Base-by-base conservation (phyloP, 2,888 invertebrate species). In the Stenodera caucasica region DNA sequence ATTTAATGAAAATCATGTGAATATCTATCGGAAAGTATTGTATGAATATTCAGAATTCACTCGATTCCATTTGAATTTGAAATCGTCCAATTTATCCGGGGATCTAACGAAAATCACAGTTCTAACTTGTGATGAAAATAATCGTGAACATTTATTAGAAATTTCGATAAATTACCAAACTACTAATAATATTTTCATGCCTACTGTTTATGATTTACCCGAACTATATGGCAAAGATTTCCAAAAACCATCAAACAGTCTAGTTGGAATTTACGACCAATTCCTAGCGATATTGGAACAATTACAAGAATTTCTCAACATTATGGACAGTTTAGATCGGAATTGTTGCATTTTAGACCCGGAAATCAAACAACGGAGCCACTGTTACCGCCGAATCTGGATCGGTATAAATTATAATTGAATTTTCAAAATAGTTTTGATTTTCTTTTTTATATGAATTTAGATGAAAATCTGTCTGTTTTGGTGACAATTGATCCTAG, bases 291-390 rank as follows among this genome's bases (percentile, higher is more conserved):
- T 68, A 11, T 61, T 81, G 9, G 75, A 77, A 15, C 59, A 58
- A 5, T 64, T 81, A 50, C 79, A 81, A 57, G 68, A 69, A 6
- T 80, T 78, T 68, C 82, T 82, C 70, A 71, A 80, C 65, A 62
- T 76, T 12, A 77, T 82, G 78, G 81, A 81, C 51, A 72, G 71
- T 15, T 66, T 83, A 18, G 82, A 82, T 73, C 57, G 26, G 15
- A 70, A 68, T 55, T 78, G 78, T 67, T 77, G 76, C 69, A 75
- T 82, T 53, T 67, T 83, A 49, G 82, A 83, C 70, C 82, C 82
- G 7, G 73, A 75, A 55, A 12, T 79, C 79, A 6, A 76, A 70
- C 2, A 70, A 72, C 57, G 74, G 72, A 49, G n/a, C 5, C 78
- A 81, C 67, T 70, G 68, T 53, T 76, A 78, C 61, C 72, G 82